Evolutionary conservation across 1,140 invertebrate species (phyloP), one percentile per base, ranked within the genome.

Genomic region (Sarcophaga peregrina): DNA sequence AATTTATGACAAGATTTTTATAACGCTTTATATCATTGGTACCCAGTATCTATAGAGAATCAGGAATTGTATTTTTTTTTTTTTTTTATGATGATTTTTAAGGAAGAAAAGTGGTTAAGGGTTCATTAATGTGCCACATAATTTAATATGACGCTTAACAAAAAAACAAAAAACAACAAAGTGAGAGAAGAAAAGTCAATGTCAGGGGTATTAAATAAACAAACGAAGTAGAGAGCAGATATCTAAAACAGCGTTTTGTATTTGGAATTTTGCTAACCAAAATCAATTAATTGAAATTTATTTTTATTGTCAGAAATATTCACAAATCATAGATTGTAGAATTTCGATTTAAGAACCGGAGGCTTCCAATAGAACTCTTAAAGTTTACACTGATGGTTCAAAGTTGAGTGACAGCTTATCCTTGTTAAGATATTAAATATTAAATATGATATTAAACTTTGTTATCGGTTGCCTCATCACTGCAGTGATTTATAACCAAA

Each of bases 111-210:
- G 46, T 78, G 75, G 75, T 50, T 52, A 25, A 68, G 15, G 75
- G 75, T 78, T 78, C 75, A 78, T 78, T 78, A 78, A 78, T 78
- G 47, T 78, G 20, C 47, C 75, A 78, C 75, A 78, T 78, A 78
- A 78, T 78, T 78, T 78, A 78, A 78, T 78, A 50, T 20, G 75
- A 78, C 75, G 75, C 75, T 50, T 78, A n/a, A 52, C n/a, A 15
- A 50, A 37, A 76, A 50, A 78, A 78, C 6, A 68, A 8, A 20
- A 5, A 68, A 7, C 17, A 17, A 68, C 17, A 25, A 68, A 68
- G 7, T 8, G 25, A 37, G 62, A 17, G 17, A 50, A 8, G 50
- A 20, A 78, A 78, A 78, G 47, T 78, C 75, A 78, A 78, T 78
- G 75, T 78, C 75, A 78, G n/a, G 75, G 75, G 75, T 50, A 78